Percentiles rank a stretch among this genome's conserved stretches.
Evolutionary conservation across 2,113 vertebrate species (phyloP).

Genomic region (Eptatretus burgeri): DNA sequence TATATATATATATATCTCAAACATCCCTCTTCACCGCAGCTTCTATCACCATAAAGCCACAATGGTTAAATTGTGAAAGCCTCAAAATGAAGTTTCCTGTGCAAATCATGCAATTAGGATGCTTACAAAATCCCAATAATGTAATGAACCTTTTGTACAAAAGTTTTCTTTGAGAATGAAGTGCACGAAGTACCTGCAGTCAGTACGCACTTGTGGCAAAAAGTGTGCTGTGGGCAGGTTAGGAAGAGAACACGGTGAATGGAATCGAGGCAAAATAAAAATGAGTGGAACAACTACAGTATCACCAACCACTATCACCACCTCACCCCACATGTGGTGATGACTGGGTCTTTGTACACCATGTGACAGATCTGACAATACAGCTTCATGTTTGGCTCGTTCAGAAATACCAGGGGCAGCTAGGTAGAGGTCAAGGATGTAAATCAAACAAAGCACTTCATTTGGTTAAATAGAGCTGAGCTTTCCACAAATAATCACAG

Average conservation of each 20-base stretch:
- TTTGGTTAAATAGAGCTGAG: too few relatives aligned
- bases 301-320: background rate
- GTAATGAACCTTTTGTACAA: too few relatives aligned
- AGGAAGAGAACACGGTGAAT: background rate
- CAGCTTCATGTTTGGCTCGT: background rate
- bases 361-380: background rate
- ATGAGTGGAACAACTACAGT: background rate
- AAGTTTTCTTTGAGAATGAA: too few relatives aligned
- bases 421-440: background rate
- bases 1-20: too few relatives aligned
- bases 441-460: background rate
- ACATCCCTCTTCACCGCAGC: too few relatives aligned
- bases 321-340: slow-evolving; percentile 1
- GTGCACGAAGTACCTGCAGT: background rate
- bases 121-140: too few relatives aligned
- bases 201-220: background rate
- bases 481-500: too few relatives aligned
- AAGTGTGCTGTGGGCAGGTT: background rate
- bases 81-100: too few relatives aligned
- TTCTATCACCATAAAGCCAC: too few relatives aligned
- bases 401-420: background rate
- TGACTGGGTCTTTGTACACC: slow-evolving; percentile 3
- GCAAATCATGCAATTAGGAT: too few relatives aligned
- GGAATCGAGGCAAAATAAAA: background rate
- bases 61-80: too few relatives aligned